A percentile compares a stretch with the other conserved stretches of the same genome.
Conservation (phyloP, 2,113 vertebrate species). For the Lutjanus erythropterus region DNA sequence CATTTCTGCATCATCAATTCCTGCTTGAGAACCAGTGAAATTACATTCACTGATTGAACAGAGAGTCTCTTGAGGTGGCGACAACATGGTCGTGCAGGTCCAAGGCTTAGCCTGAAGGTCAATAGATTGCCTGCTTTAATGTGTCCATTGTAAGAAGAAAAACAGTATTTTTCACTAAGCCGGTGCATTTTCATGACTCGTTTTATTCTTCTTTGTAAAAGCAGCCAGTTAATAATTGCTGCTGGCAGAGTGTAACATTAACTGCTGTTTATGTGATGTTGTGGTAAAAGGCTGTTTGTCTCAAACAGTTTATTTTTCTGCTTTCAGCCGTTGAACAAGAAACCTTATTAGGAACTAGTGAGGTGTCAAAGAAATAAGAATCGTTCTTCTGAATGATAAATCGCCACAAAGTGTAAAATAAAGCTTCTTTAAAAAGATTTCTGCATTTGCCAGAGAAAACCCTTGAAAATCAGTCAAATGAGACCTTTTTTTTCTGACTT, state of each 20-base stretch:
- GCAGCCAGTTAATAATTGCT: conserved; percentile 27
- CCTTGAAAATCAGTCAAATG: neutral
- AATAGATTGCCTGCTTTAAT: conserved; percentile 7
- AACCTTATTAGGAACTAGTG: conserved; percentile 1
- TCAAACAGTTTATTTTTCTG: conserved; percentile 8
- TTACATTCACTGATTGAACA: conserved; percentile 5
- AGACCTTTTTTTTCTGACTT: neutral
- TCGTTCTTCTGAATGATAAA: conserved; percentile 12
- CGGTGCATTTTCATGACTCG: conserved; percentile 3
- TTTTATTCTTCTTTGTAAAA: conserved; percentile 14
- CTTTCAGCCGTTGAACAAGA: conserved; percentile 3
- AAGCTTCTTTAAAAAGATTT: neutral
- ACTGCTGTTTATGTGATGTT: conserved; percentile 36
- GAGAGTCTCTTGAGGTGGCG: neutral
- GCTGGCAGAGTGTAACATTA: conserved; percentile 44
- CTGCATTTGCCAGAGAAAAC: neutral
- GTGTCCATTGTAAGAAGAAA: conserved; percentile 18
- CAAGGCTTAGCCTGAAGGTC: conserved; percentile 46
- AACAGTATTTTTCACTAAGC: conserved; percentile 17
- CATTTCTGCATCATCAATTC: conserved; percentile 12
- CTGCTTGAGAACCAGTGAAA: conserved; percentile 21
- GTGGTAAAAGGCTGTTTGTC: conserved; percentile 33
- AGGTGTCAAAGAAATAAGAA: conserved; percentile 20
- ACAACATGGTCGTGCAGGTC: neutral
- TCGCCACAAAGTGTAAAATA: neutral